These are phyloP conservation scores for Ornithorhynchus anatinus DNA, from an alignment of 2,113 vertebrate genomes.

Conservation along the genomic window DNA sequence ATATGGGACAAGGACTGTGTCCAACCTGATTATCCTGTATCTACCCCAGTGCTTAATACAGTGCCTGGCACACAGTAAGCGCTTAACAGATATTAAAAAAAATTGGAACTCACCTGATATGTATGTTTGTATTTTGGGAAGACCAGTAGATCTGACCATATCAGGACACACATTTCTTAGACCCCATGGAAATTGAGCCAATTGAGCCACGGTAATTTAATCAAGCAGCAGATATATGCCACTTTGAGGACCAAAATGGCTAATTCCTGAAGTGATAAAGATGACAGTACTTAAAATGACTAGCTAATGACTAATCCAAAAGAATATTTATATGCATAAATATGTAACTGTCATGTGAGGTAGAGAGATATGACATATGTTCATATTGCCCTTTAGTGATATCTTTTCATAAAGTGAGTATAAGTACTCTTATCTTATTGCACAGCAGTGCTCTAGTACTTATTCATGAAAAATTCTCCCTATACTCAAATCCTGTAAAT, in stretches of 20 bases:
- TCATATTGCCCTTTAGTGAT: neutral
- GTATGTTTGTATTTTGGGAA: too few species aligned
- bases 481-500: neutral
- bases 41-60: too few species aligned
- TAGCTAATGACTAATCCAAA: neutral
- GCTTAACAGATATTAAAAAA: too few species aligned
- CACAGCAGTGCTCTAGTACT: neutral
- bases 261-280: neutral
- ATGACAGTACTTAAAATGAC: neutral
- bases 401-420: neutral
- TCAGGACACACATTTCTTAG: neutral
- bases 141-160: too few species aligned
- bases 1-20: too few species aligned
- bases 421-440: neutral
- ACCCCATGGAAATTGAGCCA: neutral
- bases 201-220: neutral
- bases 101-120: too few species aligned
- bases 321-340: neutral
- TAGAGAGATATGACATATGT: neutral
- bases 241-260: neutral
- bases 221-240: neutral
- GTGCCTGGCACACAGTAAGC: too few species aligned
- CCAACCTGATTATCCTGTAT: too few species aligned
- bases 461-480: neutral
- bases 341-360: neutral